Evolutionary conservation across 2,797 vertebrate species (phyloP).

Genomic region (Galagoides demidoff): DNA sequence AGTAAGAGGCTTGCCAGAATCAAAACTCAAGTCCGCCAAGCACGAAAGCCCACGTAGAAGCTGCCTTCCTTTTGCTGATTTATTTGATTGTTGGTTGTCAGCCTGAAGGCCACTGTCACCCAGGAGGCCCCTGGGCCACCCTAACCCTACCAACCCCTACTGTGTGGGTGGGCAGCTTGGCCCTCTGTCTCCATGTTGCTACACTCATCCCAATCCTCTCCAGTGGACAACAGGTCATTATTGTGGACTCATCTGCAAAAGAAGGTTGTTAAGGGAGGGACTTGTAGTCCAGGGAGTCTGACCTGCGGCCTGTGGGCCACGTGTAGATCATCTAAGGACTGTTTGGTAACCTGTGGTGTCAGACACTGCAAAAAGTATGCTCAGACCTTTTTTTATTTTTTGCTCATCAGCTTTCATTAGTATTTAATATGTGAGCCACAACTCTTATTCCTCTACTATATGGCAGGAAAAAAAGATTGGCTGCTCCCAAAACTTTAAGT

Average conservation of each 20-base stretch:
- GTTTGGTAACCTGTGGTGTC: too few relatives aligned
- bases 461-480: too few relatives aligned
- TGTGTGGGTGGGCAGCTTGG: neutral
- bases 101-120: fast-evolving
- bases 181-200: neutral
- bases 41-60: neutral
- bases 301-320: too few relatives aligned
- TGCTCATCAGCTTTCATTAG: too few relatives aligned
- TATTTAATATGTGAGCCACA: too few relatives aligned
- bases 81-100: neutral
- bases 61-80: neutral
- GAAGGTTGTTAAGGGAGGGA: too few relatives aligned
- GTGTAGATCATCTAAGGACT: too few relatives aligned
- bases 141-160: neutral
- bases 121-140: neutral
- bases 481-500: neutral
- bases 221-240: neutral
- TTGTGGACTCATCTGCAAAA: neutral
- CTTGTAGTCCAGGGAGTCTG: neutral
- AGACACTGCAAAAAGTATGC: too few relatives aligned
- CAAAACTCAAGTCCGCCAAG: neutral
- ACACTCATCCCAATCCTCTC: neutral
- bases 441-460: too few relatives aligned
- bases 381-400: too few relatives aligned
- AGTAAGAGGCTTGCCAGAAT: neutral